Evolutionary conservation across 2,113 vertebrate genomes (phyloP), one percentile per base, ranked within the genome.

Genomic region (Microtus montanus): DNA sequence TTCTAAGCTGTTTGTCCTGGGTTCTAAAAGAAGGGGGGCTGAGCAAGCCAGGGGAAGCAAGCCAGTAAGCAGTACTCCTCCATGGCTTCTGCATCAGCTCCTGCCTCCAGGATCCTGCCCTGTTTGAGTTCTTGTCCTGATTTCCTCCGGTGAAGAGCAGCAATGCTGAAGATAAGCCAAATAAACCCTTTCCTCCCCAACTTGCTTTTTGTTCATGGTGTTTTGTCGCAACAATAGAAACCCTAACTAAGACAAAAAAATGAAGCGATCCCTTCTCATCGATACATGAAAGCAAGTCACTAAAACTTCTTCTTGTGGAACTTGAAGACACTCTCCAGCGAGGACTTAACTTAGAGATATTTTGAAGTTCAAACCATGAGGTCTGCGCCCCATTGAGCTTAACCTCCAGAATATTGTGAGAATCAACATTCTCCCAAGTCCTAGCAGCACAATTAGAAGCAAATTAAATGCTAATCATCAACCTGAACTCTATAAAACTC

Each of bases 401-500:
- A 84, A 84, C 49, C 75, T 30, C 4, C 22, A 30, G 10, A 35
- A 33, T 58, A 12, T 87, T 94, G 74, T 89, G 54, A 73, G 63
- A 95, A 44, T 38, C 13, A 90, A 9, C n/a, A 74, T 74, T 75
- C 73, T 77, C 63, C n/a, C 70, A 61, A 38, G 3, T 90, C 33
- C 64, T 30, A 35, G 19, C 6, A 58, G 33, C 54, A 87, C 33
- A 91, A 64, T 73, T 73, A 74, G 38, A 47, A 66, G 19, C 33
- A 64, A 83, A 87, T 61, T 85, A 73, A 87, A 49, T 73, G 19
- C 52, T 92, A 28, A 64, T 58, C n/a, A 91, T 77, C n/a, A 90
- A 68, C 35, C 74, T 80, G 13, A 87, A 89, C 38, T 80, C 15
- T 54, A 41, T 38, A 91, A 75, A 93, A 71, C 15, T 71, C 35